Evolutionary conservation across 2,113 vertebrate genomes (phyloP), one percentile per base, ranked within the genome.

Genomic region (Salvator merianae): DNA sequence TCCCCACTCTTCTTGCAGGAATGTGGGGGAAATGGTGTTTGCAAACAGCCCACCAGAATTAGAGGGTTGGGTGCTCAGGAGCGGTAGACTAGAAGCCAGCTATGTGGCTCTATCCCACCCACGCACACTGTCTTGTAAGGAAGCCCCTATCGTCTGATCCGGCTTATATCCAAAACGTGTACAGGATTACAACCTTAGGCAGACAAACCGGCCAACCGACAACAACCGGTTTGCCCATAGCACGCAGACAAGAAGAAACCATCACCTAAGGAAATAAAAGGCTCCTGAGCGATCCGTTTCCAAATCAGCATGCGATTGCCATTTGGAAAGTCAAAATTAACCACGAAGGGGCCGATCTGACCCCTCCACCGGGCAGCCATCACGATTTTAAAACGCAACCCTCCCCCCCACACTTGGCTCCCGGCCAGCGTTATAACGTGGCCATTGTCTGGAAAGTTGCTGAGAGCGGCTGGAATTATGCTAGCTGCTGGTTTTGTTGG

Each of bases 391-490:
- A 86, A 89, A 20, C 47, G 77, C 82, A 69, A 84, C 43, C 12
- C n/a, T 7, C 62, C 13, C 20, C 4, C 14, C 86, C 91, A 87
- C 65, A 8, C 63, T 88, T 92, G 92, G 91, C 93, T 85, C 55
- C 1, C 43, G 81, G 93, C 93, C 93, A 93, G 88, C 50, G 66
- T 79, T 90, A 53, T 87, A 93, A 92, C 84, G 91, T 91, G 92
- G 91, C 91, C 89, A 93, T 94, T 94, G 93, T 94, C 88, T 93
- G 36, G 79, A 86, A 91, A 83, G 91, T 84, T 84, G 83, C 82
- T 53, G 82, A 83, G 72, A 66, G 73, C 32, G 20, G 75, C 71
- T 84, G 26, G 62, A 69, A 71, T 78, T 62, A 62, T 18, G 75
- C 34, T 26, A 69, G 50, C 62, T 1, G 34, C 36, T 38, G 30